Conservation (phyloP, 2,888 invertebrate genomes). For the Galeruca laticollis region DNA sequence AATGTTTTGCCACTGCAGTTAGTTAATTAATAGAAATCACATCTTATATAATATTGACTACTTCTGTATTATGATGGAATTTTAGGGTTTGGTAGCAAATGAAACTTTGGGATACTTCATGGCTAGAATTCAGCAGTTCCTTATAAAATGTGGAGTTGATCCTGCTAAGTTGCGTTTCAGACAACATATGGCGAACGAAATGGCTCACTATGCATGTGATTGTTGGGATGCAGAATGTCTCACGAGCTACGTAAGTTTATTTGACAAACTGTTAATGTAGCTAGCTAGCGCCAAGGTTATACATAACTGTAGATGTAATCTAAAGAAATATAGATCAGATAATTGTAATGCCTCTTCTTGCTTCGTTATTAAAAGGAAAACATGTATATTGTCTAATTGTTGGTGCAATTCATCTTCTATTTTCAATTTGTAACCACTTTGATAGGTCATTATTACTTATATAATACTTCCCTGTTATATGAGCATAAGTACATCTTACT, state of each 20-base stretch:
- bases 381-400: not conserved
- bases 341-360: too few species aligned
- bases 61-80: slow-evolving; percentile 40
- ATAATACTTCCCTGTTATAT: too few species aligned
- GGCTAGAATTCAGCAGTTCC: slow-evolving; percentile 92
- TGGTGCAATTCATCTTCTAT: slow-evolving; percentile 5
- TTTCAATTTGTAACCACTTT: not conserved
- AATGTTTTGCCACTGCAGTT: not conserved
- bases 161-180: slow-evolving; percentile 89
- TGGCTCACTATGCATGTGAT: slow-evolving; percentile 99
- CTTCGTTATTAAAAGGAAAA: not conserved
- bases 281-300: too few species aligned
- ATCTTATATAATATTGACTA: too few species aligned
- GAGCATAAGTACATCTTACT: too few species aligned
- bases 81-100: slow-evolving; percentile 88
- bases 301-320: too few species aligned
- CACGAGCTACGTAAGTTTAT: slow-evolving; percentile 85
- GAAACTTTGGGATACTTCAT: slow-evolving; percentile 98
- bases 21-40: too few species aligned
- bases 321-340: too few species aligned
- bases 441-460: too few species aligned
- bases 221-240: slow-evolving; percentile 99
- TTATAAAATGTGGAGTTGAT: slow-evolving; percentile 90
- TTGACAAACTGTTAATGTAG: not conserved
- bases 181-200: slow-evolving; percentile 99